These are phyloP conservation scores for Troides helena DNA, from an alignment of 2,888 invertebrate genomes.

Conservation along the genomic window DNA sequence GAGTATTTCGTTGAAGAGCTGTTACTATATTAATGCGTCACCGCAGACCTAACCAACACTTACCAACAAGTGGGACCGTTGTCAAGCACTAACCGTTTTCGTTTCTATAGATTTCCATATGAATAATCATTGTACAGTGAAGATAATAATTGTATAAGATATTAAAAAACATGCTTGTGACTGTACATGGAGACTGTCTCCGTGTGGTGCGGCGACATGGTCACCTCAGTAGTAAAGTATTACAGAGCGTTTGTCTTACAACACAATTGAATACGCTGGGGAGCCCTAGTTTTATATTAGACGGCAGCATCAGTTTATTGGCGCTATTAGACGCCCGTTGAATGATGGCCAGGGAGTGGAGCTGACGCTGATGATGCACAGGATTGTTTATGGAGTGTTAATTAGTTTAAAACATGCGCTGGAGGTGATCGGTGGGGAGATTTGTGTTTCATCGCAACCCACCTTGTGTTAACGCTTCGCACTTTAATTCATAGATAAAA, in stretches of 20 bases:
- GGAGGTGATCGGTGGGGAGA: neutral
- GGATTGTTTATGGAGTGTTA: slow-evolving; percentile 19
- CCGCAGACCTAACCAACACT: too few species aligned
- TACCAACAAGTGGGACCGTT: too few species aligned
- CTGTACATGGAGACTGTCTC: too few species aligned
- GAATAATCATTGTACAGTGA: too few species aligned
- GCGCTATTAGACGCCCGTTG: neutral
- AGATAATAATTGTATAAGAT: too few species aligned
- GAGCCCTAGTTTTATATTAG: slow-evolving; percentile 11
- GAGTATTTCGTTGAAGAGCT: too few species aligned
- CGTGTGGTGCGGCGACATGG: neutral
- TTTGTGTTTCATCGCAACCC: slow-evolving; percentile 2
- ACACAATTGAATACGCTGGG: slow-evolving; percentile 16
- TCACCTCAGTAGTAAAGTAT: slow-evolving; percentile 5
- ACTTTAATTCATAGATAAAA: neutral
- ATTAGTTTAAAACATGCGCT: slow-evolving; percentile 6
- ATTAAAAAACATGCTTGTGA: too few species aligned
- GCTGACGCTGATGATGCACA: slow-evolving; percentile 6
- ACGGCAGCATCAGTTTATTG: neutral
- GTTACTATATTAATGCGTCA: too few species aligned
- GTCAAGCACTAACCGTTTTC: too few species aligned
- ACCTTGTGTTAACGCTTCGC: too few species aligned
- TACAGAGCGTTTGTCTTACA: slow-evolving; percentile 7
- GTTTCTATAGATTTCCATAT: too few species aligned
- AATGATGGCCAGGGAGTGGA: slow-evolving; percentile 1